A percentile compares a stretch with the other conserved stretches of the same genome.
These are phyloP conservation scores for Machimus atricapillus DNA, from an alignment of 2,888 invertebrate species.

Conservation along the genomic window DNA sequence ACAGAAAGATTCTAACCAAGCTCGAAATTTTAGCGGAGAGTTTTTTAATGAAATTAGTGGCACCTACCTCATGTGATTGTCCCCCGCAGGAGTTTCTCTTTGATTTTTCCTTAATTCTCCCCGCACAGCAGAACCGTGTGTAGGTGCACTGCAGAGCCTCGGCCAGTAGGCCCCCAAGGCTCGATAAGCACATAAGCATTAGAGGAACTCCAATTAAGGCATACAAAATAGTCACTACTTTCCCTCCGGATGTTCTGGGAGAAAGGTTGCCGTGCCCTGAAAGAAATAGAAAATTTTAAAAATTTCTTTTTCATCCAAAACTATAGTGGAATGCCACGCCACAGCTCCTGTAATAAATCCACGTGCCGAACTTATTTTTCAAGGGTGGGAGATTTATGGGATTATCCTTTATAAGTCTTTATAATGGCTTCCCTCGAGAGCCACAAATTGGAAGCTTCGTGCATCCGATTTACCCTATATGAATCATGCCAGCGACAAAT, in stretches of 20 bases:
- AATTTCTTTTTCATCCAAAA: background rate
- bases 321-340: background rate
- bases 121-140: slow-evolving; percentile 49
- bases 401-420: slow-evolving; percentile 35
- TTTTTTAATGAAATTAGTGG: background rate
- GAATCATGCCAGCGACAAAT: background rate
- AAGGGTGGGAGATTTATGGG: slow-evolving; percentile 38
- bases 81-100: slow-evolving; percentile 48
- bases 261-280: slow-evolving; percentile 86
- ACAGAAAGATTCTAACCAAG: background rate
- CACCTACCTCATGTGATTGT: slow-evolving; percentile 51
- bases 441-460: slow-evolving; percentile 32
- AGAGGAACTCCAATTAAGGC: slow-evolving; percentile 88
- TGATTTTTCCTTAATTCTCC: slow-evolving; percentile 22
- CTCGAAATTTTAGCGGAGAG: no score
- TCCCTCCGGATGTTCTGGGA: slow-evolving; percentile 81
- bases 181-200: slow-evolving; percentile 84
- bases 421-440: slow-evolving; percentile 25
- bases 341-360: slow-evolving; percentile 1
- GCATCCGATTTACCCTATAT: background rate
- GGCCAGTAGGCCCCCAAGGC: slow-evolving; percentile 82
- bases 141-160: slow-evolving; percentile 74
- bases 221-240: slow-evolving; percentile 85
- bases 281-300: slow-evolving; percentile 42
- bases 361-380: slow-evolving; percentile 44